A percentile compares a stretch with the other conserved stretches of the same genome.
phyloP scores from a whole-genome alignment of 2,888 invertebrate species.

The Yponomeuta sedellus region DNA sequence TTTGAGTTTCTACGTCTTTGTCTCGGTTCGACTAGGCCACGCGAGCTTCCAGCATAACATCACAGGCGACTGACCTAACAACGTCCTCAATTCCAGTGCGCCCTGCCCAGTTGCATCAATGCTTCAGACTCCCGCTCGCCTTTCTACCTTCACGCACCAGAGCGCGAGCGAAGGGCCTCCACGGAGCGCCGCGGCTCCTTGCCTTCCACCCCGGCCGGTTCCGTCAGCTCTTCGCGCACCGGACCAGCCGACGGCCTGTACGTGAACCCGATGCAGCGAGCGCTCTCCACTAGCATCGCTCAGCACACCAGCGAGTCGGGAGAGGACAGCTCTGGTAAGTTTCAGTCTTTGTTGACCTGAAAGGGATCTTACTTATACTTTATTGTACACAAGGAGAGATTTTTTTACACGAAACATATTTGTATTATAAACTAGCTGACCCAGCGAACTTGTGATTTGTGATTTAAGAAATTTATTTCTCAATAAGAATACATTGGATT shows the following conservation, averaged over 20 bases:
- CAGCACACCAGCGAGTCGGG: conserved; percentile 57
- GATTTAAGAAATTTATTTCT: too few species aligned
- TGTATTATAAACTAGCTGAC: too few species aligned
- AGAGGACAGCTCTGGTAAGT: conserved; percentile 64
- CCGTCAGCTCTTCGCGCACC: conserved; percentile 58
- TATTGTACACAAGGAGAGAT: too few species aligned
- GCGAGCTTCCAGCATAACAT: neutral
- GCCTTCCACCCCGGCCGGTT: conserved; percentile 61
- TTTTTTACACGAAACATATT: too few species aligned
- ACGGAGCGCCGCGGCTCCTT: conserved; percentile 52
- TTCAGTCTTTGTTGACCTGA: neutral
- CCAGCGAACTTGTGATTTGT: too few species aligned
- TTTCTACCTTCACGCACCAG: conserved; percentile 87
- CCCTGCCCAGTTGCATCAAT: conserved; percentile 73
- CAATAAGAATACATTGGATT: too few species aligned
- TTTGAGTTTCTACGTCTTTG: too few species aligned
- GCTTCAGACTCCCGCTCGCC: conserved; percentile 71
- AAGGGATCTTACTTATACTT: too few species aligned
- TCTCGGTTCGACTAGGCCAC: too few species aligned
- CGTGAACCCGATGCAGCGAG: conserved; percentile 86
- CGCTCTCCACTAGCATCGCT: conserved; percentile 40
- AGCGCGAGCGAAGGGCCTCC: conserved; percentile 48
- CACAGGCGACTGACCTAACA: neutral
- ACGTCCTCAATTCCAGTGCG: conserved; percentile 55
- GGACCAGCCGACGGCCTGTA: conserved; percentile 87